phyloP scores from a whole-genome alignment of 2,113 vertebrate genomes.

The Rallus limicola region DNA sequence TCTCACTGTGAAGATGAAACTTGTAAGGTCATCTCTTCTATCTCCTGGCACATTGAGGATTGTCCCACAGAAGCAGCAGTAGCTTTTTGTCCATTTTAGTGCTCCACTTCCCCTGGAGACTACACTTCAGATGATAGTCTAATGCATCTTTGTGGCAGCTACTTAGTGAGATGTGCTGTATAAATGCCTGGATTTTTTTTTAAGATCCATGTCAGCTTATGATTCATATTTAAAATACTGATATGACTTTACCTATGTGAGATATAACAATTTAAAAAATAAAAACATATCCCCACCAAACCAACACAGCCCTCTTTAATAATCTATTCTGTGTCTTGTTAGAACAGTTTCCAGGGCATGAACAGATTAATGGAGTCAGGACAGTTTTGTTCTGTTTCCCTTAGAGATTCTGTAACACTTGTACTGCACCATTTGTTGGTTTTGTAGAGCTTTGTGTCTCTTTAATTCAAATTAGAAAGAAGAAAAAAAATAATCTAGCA shows the following conservation, averaged over 20 bases:
- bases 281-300: not conserved
- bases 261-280: not conserved
- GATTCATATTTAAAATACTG: constrained; percentile 23
- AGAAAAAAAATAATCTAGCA: not conserved
- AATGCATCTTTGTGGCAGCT: not conserved
- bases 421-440: not conserved
- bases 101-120: not conserved
- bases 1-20: not conserved
- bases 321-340: not conserved
- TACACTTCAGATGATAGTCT: not conserved
- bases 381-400: not conserved
- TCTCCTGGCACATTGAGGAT: not conserved
- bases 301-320: not conserved
- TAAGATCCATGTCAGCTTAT: not conserved
- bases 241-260: constrained; percentile 1
- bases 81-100: constrained; percentile 16
- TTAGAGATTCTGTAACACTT: not conserved
- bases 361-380: not conserved
- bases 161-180: not conserved
- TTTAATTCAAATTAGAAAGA: not conserved
- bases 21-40: constrained; percentile 1
- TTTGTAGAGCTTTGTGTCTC: not conserved
- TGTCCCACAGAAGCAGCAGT: not conserved
- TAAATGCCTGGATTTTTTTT: not conserved
- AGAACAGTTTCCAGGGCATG: not conserved